Evolutionary conservation across 2,797 vertebrate genomes (phyloP), one percentile per base, ranked within the genome.

Genomic region (Hoplostethus mediterraneus): DNA sequence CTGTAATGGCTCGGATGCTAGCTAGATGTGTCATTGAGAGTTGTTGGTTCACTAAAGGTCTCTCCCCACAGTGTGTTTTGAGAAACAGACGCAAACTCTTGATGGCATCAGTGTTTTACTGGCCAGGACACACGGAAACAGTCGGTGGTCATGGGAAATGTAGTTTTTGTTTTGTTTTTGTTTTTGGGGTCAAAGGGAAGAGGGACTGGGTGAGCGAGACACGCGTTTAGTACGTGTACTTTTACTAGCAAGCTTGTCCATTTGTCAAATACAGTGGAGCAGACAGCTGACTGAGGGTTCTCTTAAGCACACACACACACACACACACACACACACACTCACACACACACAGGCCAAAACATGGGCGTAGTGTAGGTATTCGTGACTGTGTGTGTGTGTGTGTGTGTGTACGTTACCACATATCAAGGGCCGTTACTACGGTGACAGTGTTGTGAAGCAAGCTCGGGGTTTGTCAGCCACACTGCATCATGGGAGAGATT

Each of bases 111-210:
- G 75, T 89, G 79, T 89, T 89, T 73, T 75, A 33, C 31, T 33
- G 54, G 63, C 70, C 58, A 51, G 71, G 81, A 85, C 58, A 73
- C 65, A 66, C 14, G 30, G 75, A 72, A 80, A 76, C 72, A 80
- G 63, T 16, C 45, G 71, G 56, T 73, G 63, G 49, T 79, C 45
- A 51, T 78, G 57, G 84, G 79, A 63, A 55, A 61, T 21, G 60
- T 38, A 17, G 54, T 36, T 30, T 63, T 28, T 60, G 4, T 45
- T 30, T 30, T 42, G 66, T 69, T 28, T 73, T 82, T 63, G 63
- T 87, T 81, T 79, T 16, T 63, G 80, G 90, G 90, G 77, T 86
- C 80, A 93, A 92, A 94, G 91, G 93, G 91, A 92, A 80, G 79
- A 71, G 56, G 74, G 67, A 30, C n/a, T 59, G 69, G 49, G 60